Evolutionary conservation across 1,140 invertebrate genomes (phyloP), one percentile per base, ranked within the genome.

Genomic region (Trachelipus rathkii): DNA sequence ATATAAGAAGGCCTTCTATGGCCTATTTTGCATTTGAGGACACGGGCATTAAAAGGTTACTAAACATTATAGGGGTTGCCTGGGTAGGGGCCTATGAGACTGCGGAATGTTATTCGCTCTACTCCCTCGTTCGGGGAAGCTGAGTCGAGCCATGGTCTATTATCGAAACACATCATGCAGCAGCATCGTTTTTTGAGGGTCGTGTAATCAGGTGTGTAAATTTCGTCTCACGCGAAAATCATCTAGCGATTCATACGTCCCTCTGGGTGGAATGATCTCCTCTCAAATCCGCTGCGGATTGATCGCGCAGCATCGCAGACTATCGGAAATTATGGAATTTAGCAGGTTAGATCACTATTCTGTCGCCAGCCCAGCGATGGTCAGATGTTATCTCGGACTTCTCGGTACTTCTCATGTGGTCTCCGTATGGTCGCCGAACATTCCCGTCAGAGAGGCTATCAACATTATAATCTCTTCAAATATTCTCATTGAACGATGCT

Each of bases 21-120:
- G 50, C 19, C 19, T 15, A 60, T n/a, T 15, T 13, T 60, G 50
- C 11, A 60, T 19, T 60, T 60, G 11, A 60, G 11, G 1, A 60
- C 50, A 15, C 50, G 19, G n/a, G 50, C 8, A 15, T 8, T 60
- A 4, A 73, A 76, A 70, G 76, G 77, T n/a, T n/a, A n/a, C 76
- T 81, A 81, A 73, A 78, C 87, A 81, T 88, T 88, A 44, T n/a
- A 88, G 84, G n/a, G 85, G 85, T 75, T 87, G 83, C 73, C n/a
- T 84, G 24, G 87, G 87, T 13, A 86, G 84, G 23, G 85, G 84
- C 76, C 85, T 83, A 81, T 87, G 87, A 19, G 86, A 83, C n/a
- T n/a, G n/a, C n/a, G 10, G 86, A 84, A 79, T 86, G 85, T 81
- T 87, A 85, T 33, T 87, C 87, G n/a, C 81, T 81, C n/a, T 80